Percentiles rank a stretch among this genome's conserved stretches.
Conservation (phyloP, 2,888 invertebrate species). For the Luperina testacea region DNA sequence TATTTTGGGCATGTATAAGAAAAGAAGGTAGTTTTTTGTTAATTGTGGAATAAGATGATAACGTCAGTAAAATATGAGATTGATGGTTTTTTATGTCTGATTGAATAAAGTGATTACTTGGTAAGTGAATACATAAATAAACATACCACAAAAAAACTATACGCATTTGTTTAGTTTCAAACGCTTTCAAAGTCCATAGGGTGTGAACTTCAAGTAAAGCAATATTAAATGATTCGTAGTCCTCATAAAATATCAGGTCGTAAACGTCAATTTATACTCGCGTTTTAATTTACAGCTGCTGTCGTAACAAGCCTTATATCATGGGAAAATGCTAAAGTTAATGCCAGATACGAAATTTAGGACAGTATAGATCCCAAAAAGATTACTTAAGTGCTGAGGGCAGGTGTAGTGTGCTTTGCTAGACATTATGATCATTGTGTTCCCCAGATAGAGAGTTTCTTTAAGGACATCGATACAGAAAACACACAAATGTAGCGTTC, state of each 20-base stretch:
- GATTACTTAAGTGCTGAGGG: neutral
- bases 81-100: constrained; percentile 15
- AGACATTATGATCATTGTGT: neutral
- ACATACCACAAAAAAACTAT: neutral
- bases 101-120: neutral
- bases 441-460: neutral
- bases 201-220: neutral
- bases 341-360: neutral
- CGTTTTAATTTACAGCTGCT: constrained; percentile 14
- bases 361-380: neutral
- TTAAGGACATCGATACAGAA: too few relatives aligned
- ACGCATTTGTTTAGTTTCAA: neutral
- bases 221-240: neutral
- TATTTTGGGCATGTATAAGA: constrained; percentile 47
- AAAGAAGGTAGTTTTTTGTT: constrained; percentile 22
- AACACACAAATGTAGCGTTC: neutral
- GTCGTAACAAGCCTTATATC: constrained; percentile 10
- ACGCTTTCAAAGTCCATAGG: neutral
- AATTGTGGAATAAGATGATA: constrained; percentile 9
- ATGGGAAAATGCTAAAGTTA: neutral
- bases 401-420: neutral
- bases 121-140: neutral
- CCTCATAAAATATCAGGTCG: constrained; percentile 28
- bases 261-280: constrained; percentile 20
- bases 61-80: constrained; percentile 3